A percentile compares a stretch with the other conserved stretches of the same genome.
Conservation (phyloP, 2,888 invertebrate genomes). For the Euproctis similis region DNA sequence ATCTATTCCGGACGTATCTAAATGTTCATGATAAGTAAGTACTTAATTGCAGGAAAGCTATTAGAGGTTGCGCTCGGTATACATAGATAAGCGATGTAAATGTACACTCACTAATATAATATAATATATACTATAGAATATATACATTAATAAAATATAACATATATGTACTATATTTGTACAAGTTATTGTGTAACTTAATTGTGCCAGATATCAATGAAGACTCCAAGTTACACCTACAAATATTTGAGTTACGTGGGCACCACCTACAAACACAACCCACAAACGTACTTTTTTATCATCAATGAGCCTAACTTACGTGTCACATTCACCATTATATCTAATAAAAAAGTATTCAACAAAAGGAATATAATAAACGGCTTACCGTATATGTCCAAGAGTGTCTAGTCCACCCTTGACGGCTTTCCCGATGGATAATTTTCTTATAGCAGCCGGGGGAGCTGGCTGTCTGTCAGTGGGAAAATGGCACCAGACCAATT, state of each 20-base stretch:
- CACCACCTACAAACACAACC: slow-evolving; percentile 63
- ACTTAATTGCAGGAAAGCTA: slow-evolving; percentile 29
- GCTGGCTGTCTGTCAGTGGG: slow-evolving; percentile 27
- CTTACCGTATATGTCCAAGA: slow-evolving; percentile 56
- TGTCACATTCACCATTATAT: slow-evolving; percentile 48
- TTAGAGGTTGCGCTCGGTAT: slow-evolving; percentile 21
- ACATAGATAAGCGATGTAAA: slow-evolving; percentile 20
- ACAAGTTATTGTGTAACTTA: slow-evolving; percentile 9
- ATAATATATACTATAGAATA: neutral
- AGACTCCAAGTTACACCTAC: slow-evolving; percentile 57
- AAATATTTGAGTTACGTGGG: slow-evolving; percentile 59
- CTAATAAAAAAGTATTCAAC: slow-evolving; percentile 37
- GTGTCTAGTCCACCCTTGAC: slow-evolving; percentile 41
- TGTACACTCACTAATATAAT: too few species aligned
- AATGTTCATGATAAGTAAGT: slow-evolving; percentile 26
- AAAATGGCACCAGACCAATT: slow-evolving; percentile 27
- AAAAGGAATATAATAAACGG: slow-evolving; percentile 42
- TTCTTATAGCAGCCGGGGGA: slow-evolving; percentile 28
- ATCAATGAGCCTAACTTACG: slow-evolving; percentile 56
- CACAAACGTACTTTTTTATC: slow-evolving; percentile 59
- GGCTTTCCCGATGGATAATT: slow-evolving; percentile 49
- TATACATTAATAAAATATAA: slow-evolving; percentile 1
- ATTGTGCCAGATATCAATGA: slow-evolving; percentile 44
- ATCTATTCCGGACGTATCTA: slow-evolving; percentile 27
- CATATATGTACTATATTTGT: slow-evolving; percentile 1